Base-by-base conservation (phyloP, 2,888 invertebrate genomes). In the Brenthis ino region DNA sequence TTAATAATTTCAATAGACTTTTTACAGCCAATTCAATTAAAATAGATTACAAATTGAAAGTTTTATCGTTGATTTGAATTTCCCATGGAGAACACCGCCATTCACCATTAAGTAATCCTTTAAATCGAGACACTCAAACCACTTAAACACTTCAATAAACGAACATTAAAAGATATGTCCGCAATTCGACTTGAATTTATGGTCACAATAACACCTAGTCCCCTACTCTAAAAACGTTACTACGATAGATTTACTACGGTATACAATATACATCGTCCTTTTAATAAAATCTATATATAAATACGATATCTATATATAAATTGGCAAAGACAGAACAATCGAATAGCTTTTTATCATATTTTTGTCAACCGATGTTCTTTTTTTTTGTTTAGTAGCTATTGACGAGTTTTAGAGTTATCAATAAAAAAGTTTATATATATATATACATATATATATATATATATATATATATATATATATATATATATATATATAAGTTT, bases 91-190 rank as follows among this genome's bases (percentile, higher is more conserved):
- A 80, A 79, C 80, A 81, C 80, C 80, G 80, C 80, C 78, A 50
- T 63, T 75, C 76, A 72, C 80, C 82, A 84, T 85, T 83, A 82
- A 82, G 78, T 77, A 77, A 60, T 60, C 57, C 75, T 78, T 76
- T 72, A 76, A 78, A 79, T 75, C 81, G 77, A 76, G 80, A 82
- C 82, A 80, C 80, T 43, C 37, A 11, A 43, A 82, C 75, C 79
- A 78, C 83, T 86, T 89, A 89, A 90, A 89, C 89, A 89, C 88
- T 88, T 87, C 89, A 89, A 89, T 89, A 88, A 89, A 86, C 79
- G 80, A 80, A 85, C 85, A 87, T 88, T 89, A 90, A 88, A 88
- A 84, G 87, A 88, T 88, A 89, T 86, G 88, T 88, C 88, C 86
- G 83, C 85, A 88, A 90, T 90, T 89, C 87, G 88, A 88, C 85